Evolutionary conservation across 2,113 vertebrate species (phyloP).

Genomic region (Xenopus tropicalis): DNA sequence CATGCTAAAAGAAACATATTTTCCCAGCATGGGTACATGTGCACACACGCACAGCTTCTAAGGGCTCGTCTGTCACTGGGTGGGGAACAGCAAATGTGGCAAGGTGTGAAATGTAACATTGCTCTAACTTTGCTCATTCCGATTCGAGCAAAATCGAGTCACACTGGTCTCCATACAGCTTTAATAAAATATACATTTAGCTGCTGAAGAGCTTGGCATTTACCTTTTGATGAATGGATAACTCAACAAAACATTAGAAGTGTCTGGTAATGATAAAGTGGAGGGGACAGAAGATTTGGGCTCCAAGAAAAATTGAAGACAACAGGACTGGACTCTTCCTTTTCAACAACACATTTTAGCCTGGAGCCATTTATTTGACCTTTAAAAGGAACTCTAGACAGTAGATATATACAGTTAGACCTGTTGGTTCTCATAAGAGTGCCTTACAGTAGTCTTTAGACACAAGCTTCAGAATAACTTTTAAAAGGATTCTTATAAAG

Average conservation of each 20-base stretch:
- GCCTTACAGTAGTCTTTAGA: too few relatives aligned
- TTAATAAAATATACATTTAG: slow-evolving; percentile 16
- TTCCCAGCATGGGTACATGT: slow-evolving; percentile 40
- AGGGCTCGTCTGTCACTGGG: slow-evolving; percentile 15
- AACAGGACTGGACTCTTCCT: too few relatives aligned
- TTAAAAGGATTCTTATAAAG: too few relatives aligned
- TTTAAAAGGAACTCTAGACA: too few relatives aligned
- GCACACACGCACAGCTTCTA: slow-evolving; percentile 24
- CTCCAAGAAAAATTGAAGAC: too few relatives aligned
- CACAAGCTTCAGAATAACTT: too few relatives aligned
- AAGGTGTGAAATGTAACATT: slow-evolving; percentile 35
- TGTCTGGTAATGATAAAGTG: background rate
- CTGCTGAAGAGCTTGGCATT: background rate
- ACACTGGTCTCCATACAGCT: background rate
- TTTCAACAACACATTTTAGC: too few relatives aligned
- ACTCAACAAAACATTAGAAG: background rate
- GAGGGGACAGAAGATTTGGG: too few relatives aligned
- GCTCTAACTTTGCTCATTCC: slow-evolving; percentile 3
- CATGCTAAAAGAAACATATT: slow-evolving; percentile 41
- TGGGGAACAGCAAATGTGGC: slow-evolving; percentile 7
- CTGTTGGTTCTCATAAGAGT: too few relatives aligned
- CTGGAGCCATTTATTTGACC: too few relatives aligned
- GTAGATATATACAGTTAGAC: too few relatives aligned
- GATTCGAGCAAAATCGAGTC: background rate
- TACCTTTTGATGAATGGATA: slow-evolving; percentile 4